phyloP scores from a whole-genome alignment of 2,888 invertebrate genomes.

The Hipparchia sbordonii region DNA sequence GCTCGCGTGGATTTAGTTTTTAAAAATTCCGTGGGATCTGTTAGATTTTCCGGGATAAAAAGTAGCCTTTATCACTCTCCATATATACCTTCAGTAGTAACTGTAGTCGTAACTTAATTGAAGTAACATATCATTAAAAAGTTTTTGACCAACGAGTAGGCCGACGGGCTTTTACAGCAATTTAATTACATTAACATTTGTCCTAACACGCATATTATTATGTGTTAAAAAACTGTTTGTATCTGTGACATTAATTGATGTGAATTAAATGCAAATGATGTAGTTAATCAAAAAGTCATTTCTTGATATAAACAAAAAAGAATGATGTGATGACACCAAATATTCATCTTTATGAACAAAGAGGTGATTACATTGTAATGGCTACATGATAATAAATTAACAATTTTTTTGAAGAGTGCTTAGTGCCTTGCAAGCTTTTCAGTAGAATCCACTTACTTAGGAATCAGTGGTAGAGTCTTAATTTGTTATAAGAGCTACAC shows the following conservation, averaged over 20 bases:
- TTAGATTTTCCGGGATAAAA: too few relatives aligned
- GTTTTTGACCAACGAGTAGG: not conserved
- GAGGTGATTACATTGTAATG: too few relatives aligned
- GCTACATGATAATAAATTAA: too few relatives aligned
- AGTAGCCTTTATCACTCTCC: too few relatives aligned
- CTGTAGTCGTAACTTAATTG: not conserved
- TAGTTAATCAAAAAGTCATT: not conserved
- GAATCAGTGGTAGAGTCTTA: too few relatives aligned
- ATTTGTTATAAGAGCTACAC: too few relatives aligned
- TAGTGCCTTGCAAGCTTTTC: too few relatives aligned
- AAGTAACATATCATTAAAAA: not conserved
- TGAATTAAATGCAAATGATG: not conserved
- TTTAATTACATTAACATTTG: conserved; percentile 9
- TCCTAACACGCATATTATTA: conserved; percentile 1
- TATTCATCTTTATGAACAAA: too few relatives aligned
- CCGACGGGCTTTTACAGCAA: conserved; percentile 1
- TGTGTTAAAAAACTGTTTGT: not conserved
- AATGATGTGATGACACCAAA: too few relatives aligned
- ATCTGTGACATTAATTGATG: conserved; percentile 6
- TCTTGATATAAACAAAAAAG: not conserved
- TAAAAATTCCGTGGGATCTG: too few relatives aligned
- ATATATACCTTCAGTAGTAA: not conserved
- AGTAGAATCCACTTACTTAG: too few relatives aligned
- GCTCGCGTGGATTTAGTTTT: too few relatives aligned
- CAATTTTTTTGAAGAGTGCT: not conserved